Conservation (phyloP, 2,888 invertebrate species). For the Hetaerina titia region DNA sequence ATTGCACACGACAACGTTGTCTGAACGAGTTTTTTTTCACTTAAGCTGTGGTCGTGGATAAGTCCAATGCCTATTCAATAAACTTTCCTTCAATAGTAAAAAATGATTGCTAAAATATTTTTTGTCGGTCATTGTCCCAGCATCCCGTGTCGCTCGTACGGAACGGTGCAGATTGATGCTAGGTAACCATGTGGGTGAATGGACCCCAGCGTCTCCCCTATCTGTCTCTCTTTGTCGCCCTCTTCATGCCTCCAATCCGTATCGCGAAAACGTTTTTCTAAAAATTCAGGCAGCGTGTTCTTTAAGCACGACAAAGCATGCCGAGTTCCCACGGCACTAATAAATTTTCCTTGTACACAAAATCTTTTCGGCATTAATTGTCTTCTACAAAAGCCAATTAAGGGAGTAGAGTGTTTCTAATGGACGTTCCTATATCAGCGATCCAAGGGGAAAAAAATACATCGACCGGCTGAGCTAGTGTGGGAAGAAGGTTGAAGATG, state of each 20-base stretch:
- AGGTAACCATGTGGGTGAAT: no score
- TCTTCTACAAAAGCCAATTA: neutral
- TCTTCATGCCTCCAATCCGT: neutral
- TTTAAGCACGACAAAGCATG: neutral
- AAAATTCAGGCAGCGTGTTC: neutral
- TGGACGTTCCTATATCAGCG: neutral
- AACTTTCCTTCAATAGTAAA: no score
- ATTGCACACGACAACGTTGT: neutral
- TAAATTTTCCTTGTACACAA: neutral
- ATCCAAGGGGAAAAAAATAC: neutral
- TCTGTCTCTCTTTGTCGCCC: neutral
- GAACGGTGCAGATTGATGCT: no score
- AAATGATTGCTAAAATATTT: no score
- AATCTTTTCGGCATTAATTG: neutral
- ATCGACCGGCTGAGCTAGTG: neutral
- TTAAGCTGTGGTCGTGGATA: no score
- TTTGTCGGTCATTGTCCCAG: no score
- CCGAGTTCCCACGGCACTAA: neutral
- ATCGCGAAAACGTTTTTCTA: neutral
- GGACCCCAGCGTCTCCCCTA: no score
- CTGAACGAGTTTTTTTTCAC: neutral
- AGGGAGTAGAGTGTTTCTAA: neutral
- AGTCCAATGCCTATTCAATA: no score
- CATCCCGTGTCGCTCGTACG: no score
- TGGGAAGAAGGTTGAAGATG: slow-evolving; percentile 20